Base-by-base conservation (phyloP, 2,113 vertebrate species). In the Bos taurus region DNA sequence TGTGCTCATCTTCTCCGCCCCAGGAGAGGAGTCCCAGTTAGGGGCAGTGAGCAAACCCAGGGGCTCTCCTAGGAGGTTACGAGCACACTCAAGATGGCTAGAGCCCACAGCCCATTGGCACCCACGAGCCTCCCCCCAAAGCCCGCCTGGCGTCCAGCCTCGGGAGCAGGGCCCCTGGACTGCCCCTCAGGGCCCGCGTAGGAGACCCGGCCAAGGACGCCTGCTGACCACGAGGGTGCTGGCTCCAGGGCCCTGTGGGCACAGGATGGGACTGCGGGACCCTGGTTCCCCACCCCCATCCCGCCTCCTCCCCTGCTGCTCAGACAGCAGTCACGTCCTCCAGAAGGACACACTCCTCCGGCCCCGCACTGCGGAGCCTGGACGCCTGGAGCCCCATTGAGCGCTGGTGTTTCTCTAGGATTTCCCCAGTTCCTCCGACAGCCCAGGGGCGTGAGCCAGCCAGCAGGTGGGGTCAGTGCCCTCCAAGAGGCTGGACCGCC, bases 251-350 rank as follows among this genome's bases (percentile, higher is more conserved):
- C 81, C 50, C 23, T 8, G 11, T 43, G 59, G 90, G 80, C 59
- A 1, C 6, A 12, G 33, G 33, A 40, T 2, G 28, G 52, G 67
- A 4, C 67, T 8, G 26, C 2, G 7, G 26, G 48, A 3, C 14
- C 50, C 36, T 15, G 10, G 87, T 2, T n/a, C 25, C 13, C 67
- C 19, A 6, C 28, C 50, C 33, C 43, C 23, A 7, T 23, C 90
- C 57, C 2, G 17, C 36, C 77, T 60, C 46, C 33, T 64, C 21
- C 36, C 50, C 28, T 21, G 26, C 57, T 43, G 30, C 30, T 59
- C 0, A 2, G 12, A 56, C 3, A 59, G 48, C 12, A 8, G 26
- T 9, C 5, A 0, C 11, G 13, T 10, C 13, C 50, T 33, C 43
- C 67, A 52, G 67, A 28, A 12, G 19, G 26, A 21, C 19, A 15